A percentile compares a stretch with the other conserved stretches of the same genome.
Conservation (phyloP, 2,888 invertebrate genomes). For the Drosophila setosimentum region DNA sequence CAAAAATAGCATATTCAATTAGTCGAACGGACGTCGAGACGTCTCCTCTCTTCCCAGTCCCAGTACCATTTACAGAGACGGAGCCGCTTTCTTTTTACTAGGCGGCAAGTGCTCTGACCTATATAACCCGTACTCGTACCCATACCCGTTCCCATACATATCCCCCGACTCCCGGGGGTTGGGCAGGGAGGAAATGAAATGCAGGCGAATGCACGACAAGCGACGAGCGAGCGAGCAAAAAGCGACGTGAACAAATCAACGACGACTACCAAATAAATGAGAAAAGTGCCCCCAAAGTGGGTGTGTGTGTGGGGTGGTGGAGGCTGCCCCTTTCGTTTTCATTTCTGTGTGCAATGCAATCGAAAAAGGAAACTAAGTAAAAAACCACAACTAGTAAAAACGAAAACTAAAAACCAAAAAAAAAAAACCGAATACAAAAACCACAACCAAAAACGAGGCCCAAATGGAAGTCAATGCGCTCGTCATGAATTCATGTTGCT, state of each 20-base stretch:
- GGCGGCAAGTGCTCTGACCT: constrained; percentile 75
- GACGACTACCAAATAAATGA: constrained; percentile 70
- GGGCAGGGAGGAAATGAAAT: constrained; percentile 30
- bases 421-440: constrained; percentile 35
- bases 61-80: background rate
- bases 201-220: constrained; percentile 62
- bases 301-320: constrained; percentile 1
- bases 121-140: constrained; percentile 69
- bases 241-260: constrained; percentile 64
- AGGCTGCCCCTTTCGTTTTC: constrained; percentile 73
- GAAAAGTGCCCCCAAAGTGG: constrained; percentile 62
- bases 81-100: constrained; percentile 63
- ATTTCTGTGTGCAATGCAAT: constrained; percentile 47
- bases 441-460: constrained; percentile 62
- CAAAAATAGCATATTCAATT: constrained; percentile 77
- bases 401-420: constrained; percentile 27
- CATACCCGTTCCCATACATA: background rate
- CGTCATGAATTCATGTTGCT: constrained; percentile 70
- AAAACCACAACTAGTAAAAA: constrained; percentile 34
- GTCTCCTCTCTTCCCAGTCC: constrained; percentile 6
- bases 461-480: constrained; percentile 73
- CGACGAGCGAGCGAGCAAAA: background rate
- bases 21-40: constrained; percentile 56
- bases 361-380: constrained; percentile 38
- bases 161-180: background rate